Evolutionary conservation across 2,113 vertebrate genomes (phyloP), one percentile per base, ranked within the genome.

Genomic region (Oreochromis aureus): DNA sequence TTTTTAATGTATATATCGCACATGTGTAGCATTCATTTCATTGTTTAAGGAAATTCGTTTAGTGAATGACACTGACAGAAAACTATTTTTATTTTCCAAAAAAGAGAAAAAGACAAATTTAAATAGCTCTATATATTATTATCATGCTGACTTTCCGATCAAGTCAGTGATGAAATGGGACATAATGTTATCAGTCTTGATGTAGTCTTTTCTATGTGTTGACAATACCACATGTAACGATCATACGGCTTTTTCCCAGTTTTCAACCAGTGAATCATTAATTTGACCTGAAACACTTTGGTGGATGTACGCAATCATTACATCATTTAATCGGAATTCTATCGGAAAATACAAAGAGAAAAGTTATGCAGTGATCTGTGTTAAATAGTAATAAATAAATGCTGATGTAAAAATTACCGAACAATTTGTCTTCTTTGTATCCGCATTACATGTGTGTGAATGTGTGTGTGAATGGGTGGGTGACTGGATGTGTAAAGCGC

Each of bases 251-350:
- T 18, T 59, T 16, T 59, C 7, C 2, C 58, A 59, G 15, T 32
- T 18, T 61, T 61, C 27, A 61, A 61, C 58, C 15, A 61, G 27
- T 16, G 27, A 30, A 59, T 32, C 27, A 2, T 59, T 59, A 6
- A 18, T 0, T 61, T 61, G 15, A 32, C 0, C 58, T 10, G 18
- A 0, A 61, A 61, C 27, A 61, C 27, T 4, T 61, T 0, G 0
- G 58, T 61, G 27, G 8, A 61, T 18, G 58, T 61, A 0, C 2
- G 27, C 27, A 61, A 61, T 61, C 4, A 16, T 32, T 30, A 24
- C 24, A 24, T 3, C 3, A 3, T 24, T 24, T 24, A 1, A 59
- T 59, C 56, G 3, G 5, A 59, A 59, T 18, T 32, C 15, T 32
- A 1, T 32, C 27, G 2, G 0, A 59, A 32, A 30, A 59, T 32